Evolutionary conservation across 2,888 invertebrate genomes (phyloP).

Genomic region (Cantharis rustica): DNA sequence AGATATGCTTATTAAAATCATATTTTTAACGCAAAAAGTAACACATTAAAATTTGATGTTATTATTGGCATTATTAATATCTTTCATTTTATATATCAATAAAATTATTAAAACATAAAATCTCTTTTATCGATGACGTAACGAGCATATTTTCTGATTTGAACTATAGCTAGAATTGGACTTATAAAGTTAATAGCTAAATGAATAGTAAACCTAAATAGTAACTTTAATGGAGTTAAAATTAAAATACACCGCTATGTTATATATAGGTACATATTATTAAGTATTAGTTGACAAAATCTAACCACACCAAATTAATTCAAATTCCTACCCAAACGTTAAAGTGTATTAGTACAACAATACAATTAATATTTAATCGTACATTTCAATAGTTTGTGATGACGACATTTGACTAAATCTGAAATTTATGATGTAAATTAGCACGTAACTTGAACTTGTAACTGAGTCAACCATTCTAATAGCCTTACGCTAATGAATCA

Average conservation of each 20-base stretch:
- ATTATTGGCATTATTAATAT: too few species aligned
- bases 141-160: not conserved
- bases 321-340: not conserved
- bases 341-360: not conserved
- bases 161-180: not conserved
- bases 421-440: constrained; percentile 1
- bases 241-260: not conserved
- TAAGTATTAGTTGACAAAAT: not conserved
- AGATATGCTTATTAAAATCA: too few species aligned
- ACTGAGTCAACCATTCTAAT: constrained; percentile 1
- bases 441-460: constrained; percentile 4
- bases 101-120: too few species aligned
- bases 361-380: not conserved
- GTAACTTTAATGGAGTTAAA: not conserved
- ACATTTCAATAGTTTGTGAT: not conserved
- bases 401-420: constrained; percentile 1
- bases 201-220: not conserved
- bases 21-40: too few species aligned
- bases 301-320: not conserved
- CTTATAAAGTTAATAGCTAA: not conserved
- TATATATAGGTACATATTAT: not conserved
- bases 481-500: constrained; percentile 1
- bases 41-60: too few species aligned
- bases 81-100: too few species aligned
- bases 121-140: not conserved